Evolutionary conservation across 2,888 invertebrate species (phyloP).

Genomic region (Melanchra persicariae): DNA sequence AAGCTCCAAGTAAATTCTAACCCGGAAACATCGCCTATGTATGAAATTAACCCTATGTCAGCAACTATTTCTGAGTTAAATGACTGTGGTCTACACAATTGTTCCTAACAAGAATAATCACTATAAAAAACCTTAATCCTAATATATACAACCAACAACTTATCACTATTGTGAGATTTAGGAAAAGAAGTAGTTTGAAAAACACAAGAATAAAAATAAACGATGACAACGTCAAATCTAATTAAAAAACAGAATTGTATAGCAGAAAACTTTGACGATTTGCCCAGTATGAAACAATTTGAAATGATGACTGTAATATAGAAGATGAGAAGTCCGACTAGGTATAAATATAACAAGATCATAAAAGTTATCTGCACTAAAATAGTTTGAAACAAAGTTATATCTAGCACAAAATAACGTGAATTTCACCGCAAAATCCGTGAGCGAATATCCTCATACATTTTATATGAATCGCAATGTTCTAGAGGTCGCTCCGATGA

Average conservation of each 20-base stretch:
- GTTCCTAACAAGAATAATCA: too few species aligned
- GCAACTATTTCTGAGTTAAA: too few species aligned
- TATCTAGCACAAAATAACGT: constrained; percentile 14
- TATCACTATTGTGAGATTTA: too few species aligned
- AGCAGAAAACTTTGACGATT: not conserved
- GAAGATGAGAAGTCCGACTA: not conserved
- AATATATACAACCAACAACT: too few species aligned
- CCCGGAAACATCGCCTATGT: too few species aligned
- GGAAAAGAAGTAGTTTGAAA: not conserved
- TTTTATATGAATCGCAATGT: constrained; percentile 44
- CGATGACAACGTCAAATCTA: not conserved
- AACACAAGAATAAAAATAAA: not conserved
- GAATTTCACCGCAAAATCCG: constrained; percentile 29
- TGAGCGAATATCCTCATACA: constrained; percentile 50
- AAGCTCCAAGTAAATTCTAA: too few species aligned
- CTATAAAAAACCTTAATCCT: too few species aligned
- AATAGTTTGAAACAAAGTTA: constrained; percentile 12
- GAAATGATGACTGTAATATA: not conserved
- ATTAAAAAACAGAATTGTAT: not conserved
- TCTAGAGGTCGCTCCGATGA: constrained; percentile 26
- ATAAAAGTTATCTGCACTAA: constrained; percentile 15
- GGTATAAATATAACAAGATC: constrained; percentile 2
- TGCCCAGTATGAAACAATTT: not conserved
- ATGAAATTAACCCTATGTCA: too few species aligned
- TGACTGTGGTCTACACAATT: too few species aligned